Evolutionary conservation across 2,113 vertebrate species (phyloP), one percentile per base, ranked within the genome.

Genomic region (Callorhinus ursinus): DNA sequence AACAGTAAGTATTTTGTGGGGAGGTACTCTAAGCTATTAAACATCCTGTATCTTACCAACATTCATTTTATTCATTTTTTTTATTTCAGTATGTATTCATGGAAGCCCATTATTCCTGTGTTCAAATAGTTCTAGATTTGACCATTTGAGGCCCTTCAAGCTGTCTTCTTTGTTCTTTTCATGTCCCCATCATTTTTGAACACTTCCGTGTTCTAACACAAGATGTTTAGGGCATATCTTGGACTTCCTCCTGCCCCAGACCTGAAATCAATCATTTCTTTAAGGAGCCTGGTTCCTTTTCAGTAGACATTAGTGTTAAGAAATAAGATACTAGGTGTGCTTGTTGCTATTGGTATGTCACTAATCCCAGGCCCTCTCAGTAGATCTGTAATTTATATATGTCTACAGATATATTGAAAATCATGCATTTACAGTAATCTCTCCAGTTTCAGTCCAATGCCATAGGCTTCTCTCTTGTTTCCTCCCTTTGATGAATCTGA

Each of bases 141-240:
- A 79, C 57, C 31, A 9, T 1, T 33, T 51, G 49, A 61, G 24
- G 15, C 28, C 51, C 42, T 84, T 92, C 7, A 53, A 11, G 16
- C 63, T 91, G 7, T 83, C 33, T 22, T 92, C 81, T 96, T 95
- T 86, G 21, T 92, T 85, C 16, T 93, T 93, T 93, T 87, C 46
- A 36, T 69, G 7, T 81, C 59, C 49, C 16, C 31, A 2, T 82
- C 16, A 22, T 88, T 93, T 94, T 84, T 36, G 18, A 85, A 21
- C 2, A 59, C 49, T 61, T 97, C 2, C 6, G 87, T 95, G 59
- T 93, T 82, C 67, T 84, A 36, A 36, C 26, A 88, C 39, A 61
- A 36, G 71, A 80, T 88, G 10, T 77, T 88, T 67, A 11, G 19
- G 80, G 36, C 31, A 31, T 16, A 61, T 65, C 67, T 90, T 90